These are phyloP conservation scores for Nerophis lumbriciformis DNA, from an alignment of 2,113 vertebrate species.

Conservation along the genomic window DNA sequence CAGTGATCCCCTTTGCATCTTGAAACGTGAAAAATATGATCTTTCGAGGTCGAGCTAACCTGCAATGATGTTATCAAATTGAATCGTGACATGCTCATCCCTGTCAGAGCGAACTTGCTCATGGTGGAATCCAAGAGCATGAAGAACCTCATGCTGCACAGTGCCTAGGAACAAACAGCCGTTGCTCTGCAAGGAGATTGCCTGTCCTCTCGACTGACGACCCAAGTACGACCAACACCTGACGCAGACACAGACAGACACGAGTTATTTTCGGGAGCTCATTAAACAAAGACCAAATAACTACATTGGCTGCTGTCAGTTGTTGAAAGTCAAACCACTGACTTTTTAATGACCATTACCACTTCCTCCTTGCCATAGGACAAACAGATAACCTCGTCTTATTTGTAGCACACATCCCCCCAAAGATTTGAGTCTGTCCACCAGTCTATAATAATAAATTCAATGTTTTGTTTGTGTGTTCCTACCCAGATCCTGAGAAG, in stretches of 20 bases:
- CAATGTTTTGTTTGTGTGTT: neutral
- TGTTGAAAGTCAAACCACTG: too few species aligned
- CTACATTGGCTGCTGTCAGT: too few species aligned
- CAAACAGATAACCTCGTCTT: too few species aligned
- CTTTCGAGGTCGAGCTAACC: conserved; percentile 21
- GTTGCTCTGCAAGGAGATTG: conserved; percentile 17
- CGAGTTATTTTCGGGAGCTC: neutral
- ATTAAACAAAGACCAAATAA: neutral
- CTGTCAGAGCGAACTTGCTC: conserved; percentile 64
- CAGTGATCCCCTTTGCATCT: neutral
- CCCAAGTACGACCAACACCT: conserved; percentile 64
- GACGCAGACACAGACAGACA: neutral
- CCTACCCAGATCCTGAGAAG: conserved; percentile 32
- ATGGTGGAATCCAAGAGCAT: conserved; percentile 65
- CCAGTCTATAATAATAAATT: neutral
- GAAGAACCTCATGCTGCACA: conserved; percentile 60
- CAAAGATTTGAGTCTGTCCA: neutral
- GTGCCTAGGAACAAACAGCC: conserved; percentile 22
- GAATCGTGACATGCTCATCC: conserved; percentile 39
- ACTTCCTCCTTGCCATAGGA: too few species aligned
- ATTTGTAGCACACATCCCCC: too few species aligned
- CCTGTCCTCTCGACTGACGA: conserved; percentile 12
- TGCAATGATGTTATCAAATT: conserved; percentile 30
- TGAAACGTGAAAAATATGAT: neutral
- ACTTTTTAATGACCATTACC: too few species aligned